Conservation (phyloP, 1,140 invertebrate genomes). For the Drosophila tsacasi region DNA sequence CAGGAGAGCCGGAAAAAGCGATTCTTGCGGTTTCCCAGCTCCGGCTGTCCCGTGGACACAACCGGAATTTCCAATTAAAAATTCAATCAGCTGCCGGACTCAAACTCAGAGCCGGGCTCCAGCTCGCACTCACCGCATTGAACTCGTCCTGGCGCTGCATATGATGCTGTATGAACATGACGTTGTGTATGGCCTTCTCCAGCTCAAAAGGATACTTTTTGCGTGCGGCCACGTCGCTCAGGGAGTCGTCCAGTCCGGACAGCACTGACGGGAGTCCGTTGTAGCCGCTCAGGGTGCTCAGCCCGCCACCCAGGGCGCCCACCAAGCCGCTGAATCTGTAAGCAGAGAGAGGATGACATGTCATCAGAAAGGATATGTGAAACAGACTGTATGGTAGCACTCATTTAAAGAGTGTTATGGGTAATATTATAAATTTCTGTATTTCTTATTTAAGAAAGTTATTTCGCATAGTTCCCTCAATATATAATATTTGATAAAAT, state of each 20-base stretch:
- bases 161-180: constrained; percentile 97
- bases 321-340: constrained; percentile 90
- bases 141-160: constrained; percentile 97
- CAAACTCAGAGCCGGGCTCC: background rate
- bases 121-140: constrained; percentile 90
- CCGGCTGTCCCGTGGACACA: constrained; percentile 43
- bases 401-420: background rate
- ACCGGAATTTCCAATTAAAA: constrained; percentile 83
- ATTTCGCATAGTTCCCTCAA: background rate
- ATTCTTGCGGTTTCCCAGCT: constrained; percentile 66
- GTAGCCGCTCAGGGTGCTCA: constrained; percentile 88
- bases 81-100: constrained; percentile 73
- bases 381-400: background rate
- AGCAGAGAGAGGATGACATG: constrained; percentile 44
- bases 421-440: background rate
- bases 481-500: background rate
- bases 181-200: constrained; percentile 96
- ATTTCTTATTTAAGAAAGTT: background rate
- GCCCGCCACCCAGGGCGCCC: constrained; percentile 88
- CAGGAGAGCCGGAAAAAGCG: constrained; percentile 36
- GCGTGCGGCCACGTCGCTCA: constrained; percentile 91
- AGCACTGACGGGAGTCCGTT: constrained; percentile 92
- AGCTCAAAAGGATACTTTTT: constrained; percentile 96
- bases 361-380: constrained; percentile 5
- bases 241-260: constrained; percentile 92